These are phyloP conservation scores for Scaptomyza reducta DNA, from an alignment of 2,888 invertebrate species.

Conservation along the genomic window DNA sequence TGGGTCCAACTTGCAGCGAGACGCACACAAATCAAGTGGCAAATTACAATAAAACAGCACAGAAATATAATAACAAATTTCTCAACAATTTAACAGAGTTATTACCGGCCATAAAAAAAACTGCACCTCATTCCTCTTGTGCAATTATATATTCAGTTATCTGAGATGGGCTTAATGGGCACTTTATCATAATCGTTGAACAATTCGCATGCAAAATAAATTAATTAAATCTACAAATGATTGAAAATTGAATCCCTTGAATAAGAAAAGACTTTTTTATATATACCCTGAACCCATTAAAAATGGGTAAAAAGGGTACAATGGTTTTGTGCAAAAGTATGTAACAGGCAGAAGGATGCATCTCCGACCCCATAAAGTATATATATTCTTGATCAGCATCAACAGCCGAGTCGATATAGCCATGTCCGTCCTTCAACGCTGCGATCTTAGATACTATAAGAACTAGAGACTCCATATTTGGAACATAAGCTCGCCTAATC, in stretches of 20 bases:
- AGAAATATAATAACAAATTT: constrained; percentile 2
- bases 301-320: no score
- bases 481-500: no score
- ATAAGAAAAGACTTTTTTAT: no score
- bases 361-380: no score
- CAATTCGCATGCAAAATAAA: constrained; percentile 10
- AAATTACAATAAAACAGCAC: constrained; percentile 32
- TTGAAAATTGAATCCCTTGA: constrained; percentile 17
- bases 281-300: no score
- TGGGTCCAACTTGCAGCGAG: constrained; percentile 37
- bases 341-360: no score
- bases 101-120: constrained; percentile 34
- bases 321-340: no score
- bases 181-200: constrained; percentile 19
- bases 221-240: constrained; percentile 34
- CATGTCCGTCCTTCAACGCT: no score
- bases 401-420: no score
- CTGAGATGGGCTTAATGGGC: constrained; percentile 4
- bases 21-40: constrained; percentile 53
- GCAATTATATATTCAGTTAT: constrained; percentile 2
- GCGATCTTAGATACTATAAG: no score
- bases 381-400: no score
- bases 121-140: background rate
- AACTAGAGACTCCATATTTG: no score
- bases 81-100: constrained; percentile 45